Conservation (phyloP, 2,888 invertebrate genomes). For the Branchipolynoe longqiensis region DNA sequence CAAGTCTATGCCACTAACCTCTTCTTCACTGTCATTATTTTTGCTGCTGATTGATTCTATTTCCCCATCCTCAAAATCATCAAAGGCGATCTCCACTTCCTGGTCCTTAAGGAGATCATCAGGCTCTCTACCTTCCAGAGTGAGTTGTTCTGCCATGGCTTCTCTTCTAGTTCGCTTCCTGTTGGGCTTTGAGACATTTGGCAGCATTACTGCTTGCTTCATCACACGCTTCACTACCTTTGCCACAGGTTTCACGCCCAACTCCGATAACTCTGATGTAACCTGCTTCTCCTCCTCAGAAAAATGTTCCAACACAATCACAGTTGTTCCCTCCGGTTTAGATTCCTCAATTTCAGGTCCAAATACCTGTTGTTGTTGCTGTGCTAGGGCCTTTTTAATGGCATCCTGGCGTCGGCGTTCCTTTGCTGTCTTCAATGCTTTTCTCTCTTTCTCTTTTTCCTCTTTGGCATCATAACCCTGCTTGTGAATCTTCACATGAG, state of each 20-base stretch:
- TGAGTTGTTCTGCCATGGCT: slow-evolving; percentile 48
- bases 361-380: neutral
- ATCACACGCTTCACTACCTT: no score
- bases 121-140: slow-evolving; percentile 18
- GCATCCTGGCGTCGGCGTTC: slow-evolving; percentile 1
- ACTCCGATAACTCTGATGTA: no score
- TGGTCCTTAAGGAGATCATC: slow-evolving; percentile 1
- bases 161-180: slow-evolving; percentile 37
- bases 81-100: neutral
- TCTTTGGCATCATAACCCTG: slow-evolving; percentile 50
- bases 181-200: slow-evolving; percentile 2
- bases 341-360: neutral
- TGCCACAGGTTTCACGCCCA: no score
- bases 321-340: slow-evolving; percentile 21
- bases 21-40: slow-evolving; percentile 1
- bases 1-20: neutral
- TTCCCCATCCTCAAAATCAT: neutral
- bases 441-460: slow-evolving; percentile 42
- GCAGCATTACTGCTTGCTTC: no score
- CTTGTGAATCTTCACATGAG: slow-evolving; percentile 56
- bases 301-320: slow-evolving; percentile 2
- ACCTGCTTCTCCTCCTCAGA: slow-evolving; percentile 31
- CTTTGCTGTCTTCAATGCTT: slow-evolving; percentile 8
- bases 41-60: neutral
- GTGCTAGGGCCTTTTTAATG: neutral